A percentile compares a stretch with the other conserved stretches of the same genome.
These are phyloP conservation scores for Perccottus glenii DNA, from an alignment of 2,113 vertebrate genomes.

Conservation along the genomic window DNA sequence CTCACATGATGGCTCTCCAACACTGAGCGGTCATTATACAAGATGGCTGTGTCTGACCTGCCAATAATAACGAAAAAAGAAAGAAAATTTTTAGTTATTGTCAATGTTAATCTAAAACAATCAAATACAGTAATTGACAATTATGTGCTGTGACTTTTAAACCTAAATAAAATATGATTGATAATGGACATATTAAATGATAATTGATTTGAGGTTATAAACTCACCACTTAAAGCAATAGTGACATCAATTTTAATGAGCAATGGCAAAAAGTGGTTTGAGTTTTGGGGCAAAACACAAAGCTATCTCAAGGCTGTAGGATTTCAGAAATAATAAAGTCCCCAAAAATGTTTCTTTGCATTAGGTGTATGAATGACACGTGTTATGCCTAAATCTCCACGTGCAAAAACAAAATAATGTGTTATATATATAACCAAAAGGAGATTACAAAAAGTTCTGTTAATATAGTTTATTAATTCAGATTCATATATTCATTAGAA, in stretches of 20 bases:
- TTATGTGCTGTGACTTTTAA: background rate
- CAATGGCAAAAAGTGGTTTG: background rate
- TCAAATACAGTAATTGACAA: background rate
- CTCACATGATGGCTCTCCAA: constrained; percentile 97
- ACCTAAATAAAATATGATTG: background rate
- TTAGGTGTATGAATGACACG: too few species aligned
- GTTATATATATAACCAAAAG: too few species aligned
- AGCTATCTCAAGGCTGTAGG: background rate
- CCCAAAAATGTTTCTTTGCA: too few species aligned
- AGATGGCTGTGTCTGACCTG: constrained; percentile 95
- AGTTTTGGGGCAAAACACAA: background rate
- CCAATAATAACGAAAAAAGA: background rate
- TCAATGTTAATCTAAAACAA: background rate
- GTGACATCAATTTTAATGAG: background rate
- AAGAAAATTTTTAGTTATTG: background rate
- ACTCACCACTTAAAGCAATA: background rate
- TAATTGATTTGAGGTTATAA: background rate
- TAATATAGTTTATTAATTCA: too few species aligned
- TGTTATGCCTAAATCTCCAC: too few species aligned
- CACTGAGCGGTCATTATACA: constrained; percentile 96
- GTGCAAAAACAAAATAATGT: too few species aligned
- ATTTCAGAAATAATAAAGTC: too few species aligned
- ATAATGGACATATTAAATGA: background rate
- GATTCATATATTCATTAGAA: too few species aligned
- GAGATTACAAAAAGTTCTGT: too few species aligned